Conservation (phyloP, 2,797 vertebrate genomes). For the Helarctos malayanus region DNA sequence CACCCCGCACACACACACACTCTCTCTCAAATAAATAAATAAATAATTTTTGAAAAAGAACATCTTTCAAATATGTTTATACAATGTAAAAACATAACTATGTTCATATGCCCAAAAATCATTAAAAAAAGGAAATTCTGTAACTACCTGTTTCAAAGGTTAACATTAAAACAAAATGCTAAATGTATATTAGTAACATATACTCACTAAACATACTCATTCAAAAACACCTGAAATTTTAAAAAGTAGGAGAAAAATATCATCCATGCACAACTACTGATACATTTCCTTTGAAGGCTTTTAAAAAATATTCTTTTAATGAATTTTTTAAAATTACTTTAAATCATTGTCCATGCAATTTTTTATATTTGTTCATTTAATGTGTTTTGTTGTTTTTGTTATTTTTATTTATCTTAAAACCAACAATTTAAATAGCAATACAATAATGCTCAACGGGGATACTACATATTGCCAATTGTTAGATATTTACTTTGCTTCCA, state of each 20-base stretch:
- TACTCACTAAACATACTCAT: not conserved
- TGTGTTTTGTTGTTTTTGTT: not conserved
- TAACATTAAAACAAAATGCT: slow-evolving; percentile 3
- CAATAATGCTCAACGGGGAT: not conserved
- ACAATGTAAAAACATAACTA: not conserved
- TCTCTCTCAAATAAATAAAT: not conserved
- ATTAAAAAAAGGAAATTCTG: not conserved
- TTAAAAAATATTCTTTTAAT: not conserved
- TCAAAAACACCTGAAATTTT: not conserved
- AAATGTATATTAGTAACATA: not conserved
- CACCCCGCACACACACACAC: not conserved
- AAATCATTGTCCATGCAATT: not conserved
- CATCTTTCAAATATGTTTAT: not conserved
- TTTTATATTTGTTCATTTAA: not conserved
- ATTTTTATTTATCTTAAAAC: not conserved
- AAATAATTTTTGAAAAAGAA: not conserved
- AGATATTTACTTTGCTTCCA: not conserved
- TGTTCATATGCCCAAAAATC: not conserved
- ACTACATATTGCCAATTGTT: not conserved
- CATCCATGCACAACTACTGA: not conserved
- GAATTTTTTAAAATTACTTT: not conserved
- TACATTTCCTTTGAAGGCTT: not conserved
- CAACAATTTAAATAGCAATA: not conserved
- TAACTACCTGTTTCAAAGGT: not conserved
- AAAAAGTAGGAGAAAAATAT: not conserved